Base-by-base conservation (phyloP, 2,113 vertebrate genomes). In the Ondatra zibethicus region DNA sequence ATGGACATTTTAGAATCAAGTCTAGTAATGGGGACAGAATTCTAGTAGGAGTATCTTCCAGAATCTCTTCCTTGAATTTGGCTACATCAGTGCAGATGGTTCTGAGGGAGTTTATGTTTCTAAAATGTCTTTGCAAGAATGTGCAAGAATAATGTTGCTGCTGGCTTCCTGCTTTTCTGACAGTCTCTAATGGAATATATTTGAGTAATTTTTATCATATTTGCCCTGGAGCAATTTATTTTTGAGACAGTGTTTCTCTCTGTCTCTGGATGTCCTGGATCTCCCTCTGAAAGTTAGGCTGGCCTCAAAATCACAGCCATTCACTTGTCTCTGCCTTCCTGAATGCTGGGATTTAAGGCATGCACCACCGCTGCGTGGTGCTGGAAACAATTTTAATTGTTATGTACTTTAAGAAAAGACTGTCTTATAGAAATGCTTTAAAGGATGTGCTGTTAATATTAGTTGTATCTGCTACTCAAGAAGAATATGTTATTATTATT, bases 391-490 rank as follows among this genome's bases (percentile, higher is more conserved):
- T 86, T 86, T 96, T 95, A 88, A 66, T 52, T 78, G 6, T 88
- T 70, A 55, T 50, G 39, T 92, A 72, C 5, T 77, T 95, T 95
- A 91, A 33, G 58, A 93, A 89, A 94, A 45, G 45, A 70, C 10
- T 45, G n/a, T n/a, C 42, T 91, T 52, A 81, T 39, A 92, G 50
- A 93, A 93, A 89, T 77, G 72, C 8, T 80, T 85, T 45, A 91
- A 94, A 80, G 31, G 58, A 75, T 94, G 72, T 82, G 42, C 19
- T 94, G 47, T 78, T 96, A 47, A 77, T 96, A 93, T 66, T 25
- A 73, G 17, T 36, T 39, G 66, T 84, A 36, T 11, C 45, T 93
- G 7, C 1, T 73, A 72, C n/a, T 93, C 75, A 94, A 52, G 42
- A 80, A 94, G 96, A 88, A 90, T 27, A 3, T 6, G 16, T 97